Evolutionary conservation across 1,140 invertebrate genomes (phyloP).

Genomic region (Drosophila bocqueti): DNA sequence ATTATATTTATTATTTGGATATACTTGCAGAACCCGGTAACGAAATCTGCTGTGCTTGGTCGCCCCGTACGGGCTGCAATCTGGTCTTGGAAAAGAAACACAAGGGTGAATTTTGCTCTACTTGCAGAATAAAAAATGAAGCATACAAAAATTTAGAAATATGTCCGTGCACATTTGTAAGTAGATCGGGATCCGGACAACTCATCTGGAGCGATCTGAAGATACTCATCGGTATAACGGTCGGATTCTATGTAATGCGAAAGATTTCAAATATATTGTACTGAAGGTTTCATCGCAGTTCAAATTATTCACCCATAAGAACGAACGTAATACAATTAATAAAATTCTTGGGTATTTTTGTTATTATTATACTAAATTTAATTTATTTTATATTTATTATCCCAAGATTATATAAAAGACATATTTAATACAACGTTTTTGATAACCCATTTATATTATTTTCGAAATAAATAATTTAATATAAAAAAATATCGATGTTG

Average conservation of each 20-base stretch:
- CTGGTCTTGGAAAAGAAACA: neutral
- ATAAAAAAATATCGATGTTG: too few species aligned
- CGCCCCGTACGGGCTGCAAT: neutral
- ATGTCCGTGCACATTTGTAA: neutral
- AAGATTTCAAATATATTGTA: neutral
- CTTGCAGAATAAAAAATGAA: neutral
- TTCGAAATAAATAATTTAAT: too few species aligned
- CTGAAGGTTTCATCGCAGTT: neutral
- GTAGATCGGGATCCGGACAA: neutral
- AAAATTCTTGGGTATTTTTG: too few species aligned
- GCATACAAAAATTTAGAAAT: neutral
- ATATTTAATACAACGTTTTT: too few species aligned
- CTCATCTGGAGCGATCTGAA: too few species aligned
- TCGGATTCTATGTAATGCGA: neutral
- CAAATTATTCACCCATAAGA: neutral
- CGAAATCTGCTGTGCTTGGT: conserved; percentile 8
- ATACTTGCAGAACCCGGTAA: neutral
- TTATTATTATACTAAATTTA: too few species aligned
- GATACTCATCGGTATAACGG: neutral
- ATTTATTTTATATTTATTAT: too few species aligned
- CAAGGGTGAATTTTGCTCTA: neutral
- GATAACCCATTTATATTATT: too few species aligned
- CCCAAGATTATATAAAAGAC: too few species aligned
- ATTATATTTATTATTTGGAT: too few species aligned
- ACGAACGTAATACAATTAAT: too few species aligned